Percentiles rank a stretch among this genome's conserved stretches.
Conservation (phyloP, 1,140 invertebrate genomes). For the Eumaeus atala region DNA sequence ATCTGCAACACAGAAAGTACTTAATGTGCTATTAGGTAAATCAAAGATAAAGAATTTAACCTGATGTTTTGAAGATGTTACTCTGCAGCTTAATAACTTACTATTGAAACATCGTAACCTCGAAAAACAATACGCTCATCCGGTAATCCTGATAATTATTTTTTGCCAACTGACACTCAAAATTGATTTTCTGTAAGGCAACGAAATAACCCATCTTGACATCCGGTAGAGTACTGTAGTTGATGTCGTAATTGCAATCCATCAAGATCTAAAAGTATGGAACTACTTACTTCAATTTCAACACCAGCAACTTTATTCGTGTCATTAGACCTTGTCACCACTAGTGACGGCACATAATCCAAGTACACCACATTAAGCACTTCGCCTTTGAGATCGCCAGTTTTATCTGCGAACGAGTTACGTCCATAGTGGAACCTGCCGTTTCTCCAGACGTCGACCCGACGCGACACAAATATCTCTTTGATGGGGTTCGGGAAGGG, state of each 20-base stretch:
- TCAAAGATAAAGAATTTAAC: neutral
- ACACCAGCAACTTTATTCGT: constrained; percentile 78
- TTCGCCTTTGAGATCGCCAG: constrained; percentile 74
- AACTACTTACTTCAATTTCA: constrained; percentile 47
- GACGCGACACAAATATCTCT: constrained; percentile 69
- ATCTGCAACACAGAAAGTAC: constrained; percentile 72
- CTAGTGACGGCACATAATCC: constrained; percentile 82
- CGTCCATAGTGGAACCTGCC: constrained; percentile 75
- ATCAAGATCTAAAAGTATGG: too few relatives aligned
- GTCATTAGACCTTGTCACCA: constrained; percentile 60
- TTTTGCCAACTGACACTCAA: too few relatives aligned
- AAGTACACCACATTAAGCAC: constrained; percentile 78
- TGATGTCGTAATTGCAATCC: too few relatives aligned
- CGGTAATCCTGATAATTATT: too few relatives aligned
- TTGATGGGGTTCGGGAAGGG: constrained; percentile 78
- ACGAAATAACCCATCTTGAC: too few relatives aligned
- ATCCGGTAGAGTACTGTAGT: too few relatives aligned
- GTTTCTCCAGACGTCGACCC: constrained; percentile 79
- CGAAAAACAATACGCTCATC: too few relatives aligned
- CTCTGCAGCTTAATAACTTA: too few relatives aligned
- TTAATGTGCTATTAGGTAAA: neutral
- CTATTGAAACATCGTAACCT: too few relatives aligned
- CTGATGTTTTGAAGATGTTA: too few relatives aligned
- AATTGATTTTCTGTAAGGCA: too few relatives aligned
- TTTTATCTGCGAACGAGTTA: constrained; percentile 77